Evolutionary conservation across 1,140 invertebrate genomes (phyloP).

Genomic region (Teleopsis dalmanni): DNA sequence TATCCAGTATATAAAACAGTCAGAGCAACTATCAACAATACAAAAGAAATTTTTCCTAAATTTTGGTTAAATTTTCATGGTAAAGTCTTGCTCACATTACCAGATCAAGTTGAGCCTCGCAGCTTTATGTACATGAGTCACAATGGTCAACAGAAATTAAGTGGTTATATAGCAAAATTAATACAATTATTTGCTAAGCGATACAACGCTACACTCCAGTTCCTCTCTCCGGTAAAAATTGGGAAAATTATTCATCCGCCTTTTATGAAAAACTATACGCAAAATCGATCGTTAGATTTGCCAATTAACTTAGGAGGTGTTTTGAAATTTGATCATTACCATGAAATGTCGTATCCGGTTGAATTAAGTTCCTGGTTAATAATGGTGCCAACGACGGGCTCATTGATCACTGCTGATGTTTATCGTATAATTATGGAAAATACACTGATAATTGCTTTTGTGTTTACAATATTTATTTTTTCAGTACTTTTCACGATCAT

Average conservation of each 20-base stretch:
- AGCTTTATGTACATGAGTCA: constrained; percentile 15
- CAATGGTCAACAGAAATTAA: constrained; percentile 8
- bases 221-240: background rate
- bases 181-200: constrained; percentile 15
- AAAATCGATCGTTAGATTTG: too few species aligned
- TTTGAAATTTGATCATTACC: too few species aligned
- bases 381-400: background rate
- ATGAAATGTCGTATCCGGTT: background rate
- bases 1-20: too few species aligned
- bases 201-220: constrained; percentile 19
- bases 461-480: too few species aligned
- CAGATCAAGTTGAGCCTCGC: constrained; percentile 15
- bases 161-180: constrained; percentile 19
- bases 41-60: too few species aligned
- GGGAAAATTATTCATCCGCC: background rate
- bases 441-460: too few species aligned
- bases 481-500: too few species aligned
- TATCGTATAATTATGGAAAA: too few species aligned
- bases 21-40: background rate
- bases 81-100: constrained; percentile 9
- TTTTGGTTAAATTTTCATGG: background rate
- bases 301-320: too few species aligned
- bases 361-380: background rate
- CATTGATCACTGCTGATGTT: background rate
- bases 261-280: too few species aligned